phyloP scores from a whole-genome alignment of 2,888 invertebrate species.

The Athrips mouffetella region DNA sequence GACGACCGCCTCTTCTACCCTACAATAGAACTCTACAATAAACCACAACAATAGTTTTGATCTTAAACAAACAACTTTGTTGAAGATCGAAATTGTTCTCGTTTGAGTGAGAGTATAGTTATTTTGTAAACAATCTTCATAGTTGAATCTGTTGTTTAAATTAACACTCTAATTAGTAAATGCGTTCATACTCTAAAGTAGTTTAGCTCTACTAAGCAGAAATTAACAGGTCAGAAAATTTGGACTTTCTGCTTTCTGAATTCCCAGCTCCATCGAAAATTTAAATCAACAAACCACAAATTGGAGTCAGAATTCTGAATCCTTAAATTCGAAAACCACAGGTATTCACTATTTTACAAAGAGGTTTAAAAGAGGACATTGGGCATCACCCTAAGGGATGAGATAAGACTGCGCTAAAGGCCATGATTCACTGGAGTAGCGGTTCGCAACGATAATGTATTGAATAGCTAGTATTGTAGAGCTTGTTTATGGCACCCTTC shows the following conservation, averaged over 20 bases:
- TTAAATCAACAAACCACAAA: background rate
- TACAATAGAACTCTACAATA: conserved; percentile 42
- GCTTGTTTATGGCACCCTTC: background rate
- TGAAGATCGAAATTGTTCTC: conserved; percentile 4
- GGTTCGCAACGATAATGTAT: background rate
- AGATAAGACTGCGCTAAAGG: too few relatives aligned
- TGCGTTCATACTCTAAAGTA: background rate
- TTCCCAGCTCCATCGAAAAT: background rate
- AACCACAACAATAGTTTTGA: background rate
- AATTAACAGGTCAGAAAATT: too few relatives aligned
- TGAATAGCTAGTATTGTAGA: background rate
- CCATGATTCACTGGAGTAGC: conserved; percentile 4
- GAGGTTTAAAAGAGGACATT: too few relatives aligned
- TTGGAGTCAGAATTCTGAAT: background rate
- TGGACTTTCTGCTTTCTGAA: background rate
- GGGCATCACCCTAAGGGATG: background rate
- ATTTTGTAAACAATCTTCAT: conserved; percentile 1
- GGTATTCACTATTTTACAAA: too few relatives aligned
- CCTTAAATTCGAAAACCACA: background rate
- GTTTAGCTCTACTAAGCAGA: conserved; percentile 4
- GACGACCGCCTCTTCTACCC: conserved; percentile 41
- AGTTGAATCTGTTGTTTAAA: background rate
- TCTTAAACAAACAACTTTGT: background rate
- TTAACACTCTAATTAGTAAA: background rate
- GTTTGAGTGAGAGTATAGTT: background rate